Base-by-base conservation (phyloP, 92 coral and sea anemone species). In the Umimayanthus kanabou region DNA sequence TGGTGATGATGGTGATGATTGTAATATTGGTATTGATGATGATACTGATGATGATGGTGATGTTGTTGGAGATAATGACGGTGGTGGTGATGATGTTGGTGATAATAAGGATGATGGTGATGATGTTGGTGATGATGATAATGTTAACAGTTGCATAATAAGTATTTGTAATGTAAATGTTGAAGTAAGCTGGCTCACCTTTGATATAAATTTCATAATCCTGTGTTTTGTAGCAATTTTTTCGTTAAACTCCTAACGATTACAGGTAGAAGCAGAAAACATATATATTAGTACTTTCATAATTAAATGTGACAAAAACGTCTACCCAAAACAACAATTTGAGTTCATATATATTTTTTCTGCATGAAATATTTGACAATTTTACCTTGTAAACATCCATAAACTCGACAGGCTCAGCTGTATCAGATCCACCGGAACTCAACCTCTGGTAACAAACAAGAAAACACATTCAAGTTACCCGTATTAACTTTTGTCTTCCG, bases 201-300 rank as follows among this genome's bases (percentile, higher is more conserved):
- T 95, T 45, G 95, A 95, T 13, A 93, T 89, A 80, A 96, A 96
- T 88, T 96, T 96, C 98, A 96, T 96, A 39, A 96, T 96, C 86
- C 92, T 96, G 93, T 92, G 88, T 72, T 91, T 95, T 80, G 90
- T 92, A 29, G 99, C 99, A 85, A 96, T 85, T 65, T 86, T 94
- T 42, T 96, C 99, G 85, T 96, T 93, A 79, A 96, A 96, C 77
- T 96, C 99, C 99, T 96, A 55, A 28, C 55, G 69, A 39, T 75
- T 18, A 14, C 23, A 76, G 53, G 40, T 53, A 22, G 39, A 77
- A 88, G 61, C 18, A 53, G 20, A 53, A 16, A 53, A 53, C 1
- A 4, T 13, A 53, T 13, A 53, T 11, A 53, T 53, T 14, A 22
- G 82, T 20, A 30, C 8, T 55, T 11, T 37, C n/a, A 13, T 37